Conservation (phyloP, 37 sponge, comb jelly and placozoan genomes). For the Hexactinellida sp. region DNA sequence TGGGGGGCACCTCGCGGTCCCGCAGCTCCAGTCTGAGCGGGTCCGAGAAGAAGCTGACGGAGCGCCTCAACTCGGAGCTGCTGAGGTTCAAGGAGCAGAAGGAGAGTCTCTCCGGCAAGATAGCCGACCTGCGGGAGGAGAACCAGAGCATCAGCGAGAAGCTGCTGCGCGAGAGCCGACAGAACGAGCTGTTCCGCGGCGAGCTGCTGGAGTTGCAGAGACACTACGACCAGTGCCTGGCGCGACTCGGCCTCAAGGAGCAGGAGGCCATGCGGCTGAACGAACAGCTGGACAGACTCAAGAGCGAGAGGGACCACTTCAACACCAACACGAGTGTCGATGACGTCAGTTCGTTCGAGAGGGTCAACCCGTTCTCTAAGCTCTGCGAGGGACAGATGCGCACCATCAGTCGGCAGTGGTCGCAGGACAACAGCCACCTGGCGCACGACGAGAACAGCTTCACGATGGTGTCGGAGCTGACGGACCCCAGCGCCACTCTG, state of each 20-base stretch:
- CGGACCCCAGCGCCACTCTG: not conserved
- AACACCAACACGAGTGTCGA: not conserved
- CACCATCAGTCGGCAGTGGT: not conserved
- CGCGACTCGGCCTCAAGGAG: not conserved
- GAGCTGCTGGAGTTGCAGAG: not conserved
- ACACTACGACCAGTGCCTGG: not conserved
- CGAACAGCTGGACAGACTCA: not conserved
- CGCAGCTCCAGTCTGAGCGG: not conserved
- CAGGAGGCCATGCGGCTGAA: not conserved
- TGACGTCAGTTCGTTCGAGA: not conserved
- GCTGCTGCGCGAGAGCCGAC: not conserved
- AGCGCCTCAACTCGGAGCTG: not conserved
- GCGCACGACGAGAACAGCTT: not conserved
- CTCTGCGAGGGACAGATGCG: too few species aligned
- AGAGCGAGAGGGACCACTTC: not conserved
- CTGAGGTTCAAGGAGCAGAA: not conserved
- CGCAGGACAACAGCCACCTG: not conserved
- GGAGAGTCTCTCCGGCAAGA: not conserved
- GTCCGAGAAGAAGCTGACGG: not conserved
- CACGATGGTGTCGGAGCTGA: not conserved
- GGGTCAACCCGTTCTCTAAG: not conserved
- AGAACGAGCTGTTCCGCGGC: not conserved
- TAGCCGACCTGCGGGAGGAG: not conserved
- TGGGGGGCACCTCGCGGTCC: not conserved
- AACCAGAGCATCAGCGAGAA: not conserved